Percentiles rank a stretch among this genome's conserved stretches.
These are phyloP conservation scores for Microcebus ravelobensis DNA, from an alignment of 2,113 vertebrate species.

Conservation along the genomic window DNA sequence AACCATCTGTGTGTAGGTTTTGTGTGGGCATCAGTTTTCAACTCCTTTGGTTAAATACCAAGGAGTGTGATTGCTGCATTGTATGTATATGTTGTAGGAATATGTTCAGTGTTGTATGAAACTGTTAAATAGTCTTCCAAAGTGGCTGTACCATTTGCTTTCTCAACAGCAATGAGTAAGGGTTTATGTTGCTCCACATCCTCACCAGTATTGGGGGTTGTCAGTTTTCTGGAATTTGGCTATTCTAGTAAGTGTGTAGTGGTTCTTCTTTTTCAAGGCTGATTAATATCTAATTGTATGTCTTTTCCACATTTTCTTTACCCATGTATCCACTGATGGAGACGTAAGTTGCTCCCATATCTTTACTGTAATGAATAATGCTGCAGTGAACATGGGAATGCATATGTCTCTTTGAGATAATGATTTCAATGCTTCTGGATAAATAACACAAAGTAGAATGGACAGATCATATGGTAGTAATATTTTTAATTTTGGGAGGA, in stretches of 20 bases:
- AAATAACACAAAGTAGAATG: not conserved
- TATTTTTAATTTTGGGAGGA: not conserved
- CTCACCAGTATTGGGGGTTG: not conserved
- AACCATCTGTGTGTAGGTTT: not conserved
- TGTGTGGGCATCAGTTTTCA: not conserved
- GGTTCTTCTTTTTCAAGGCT: not conserved
- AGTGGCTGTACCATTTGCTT: not conserved
- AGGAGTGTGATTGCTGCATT: not conserved
- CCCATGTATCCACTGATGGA: not conserved
- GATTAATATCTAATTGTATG: too few species aligned
- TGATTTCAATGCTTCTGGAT: not conserved
- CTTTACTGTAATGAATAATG: not conserved
- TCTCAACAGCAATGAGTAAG: not conserved
- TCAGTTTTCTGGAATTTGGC: not conserved
- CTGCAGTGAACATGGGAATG: not conserved
- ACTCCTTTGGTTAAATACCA: not conserved
- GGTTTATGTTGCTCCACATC: not conserved
- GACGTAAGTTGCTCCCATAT: not conserved
- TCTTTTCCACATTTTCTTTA: not conserved
- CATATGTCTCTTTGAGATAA: not conserved
- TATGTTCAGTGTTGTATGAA: not conserved
- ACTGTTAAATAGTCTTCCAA: not conserved
- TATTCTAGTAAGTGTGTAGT: not conserved
- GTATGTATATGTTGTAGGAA: not conserved
- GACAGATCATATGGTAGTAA: not conserved